These are phyloP conservation scores for Gadopsis bispinosus DNA, from an alignment of 2,797 vertebrate genomes.

Conservation along the genomic window DNA sequence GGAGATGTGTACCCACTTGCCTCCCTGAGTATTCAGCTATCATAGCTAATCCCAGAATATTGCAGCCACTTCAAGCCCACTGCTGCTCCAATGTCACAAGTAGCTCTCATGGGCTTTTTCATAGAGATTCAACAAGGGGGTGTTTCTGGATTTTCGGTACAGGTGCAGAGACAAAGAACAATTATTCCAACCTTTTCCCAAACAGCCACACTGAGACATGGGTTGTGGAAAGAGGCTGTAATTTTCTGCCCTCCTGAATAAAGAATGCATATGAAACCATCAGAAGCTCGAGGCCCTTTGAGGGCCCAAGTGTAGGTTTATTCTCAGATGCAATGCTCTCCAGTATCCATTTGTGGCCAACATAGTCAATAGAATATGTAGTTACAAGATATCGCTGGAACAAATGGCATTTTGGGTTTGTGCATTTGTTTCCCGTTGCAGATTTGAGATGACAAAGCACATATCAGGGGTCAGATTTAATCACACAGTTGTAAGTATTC, in stretches of 20 bases:
- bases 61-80: constrained; percentile 74
- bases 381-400: neutral
- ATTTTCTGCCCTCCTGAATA: constrained; percentile 60
- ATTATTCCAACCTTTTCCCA: constrained; percentile 71
- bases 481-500: neutral
- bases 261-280: constrained; percentile 51
- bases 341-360: constrained; percentile 6
- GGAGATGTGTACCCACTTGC: constrained; percentile 76
- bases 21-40: constrained; percentile 68
- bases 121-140: constrained; percentile 73
- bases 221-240: constrained; percentile 60
- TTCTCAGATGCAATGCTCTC: constrained; percentile 21
- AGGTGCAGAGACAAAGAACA: constrained; percentile 77
- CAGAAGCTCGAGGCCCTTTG: neutral
- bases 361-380: constrained; percentile 8
- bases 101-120: constrained; percentile 75
- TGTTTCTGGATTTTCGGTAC: constrained; percentile 65
- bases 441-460: constrained; percentile 2
- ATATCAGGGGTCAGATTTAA: neutral
- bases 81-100: constrained; percentile 65
- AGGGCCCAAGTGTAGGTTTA: constrained; percentile 31
- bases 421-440: constrained; percentile 1
- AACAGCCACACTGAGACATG: constrained; percentile 59
- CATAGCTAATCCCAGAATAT: constrained; percentile 74
- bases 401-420: neutral